A percentile compares a stretch with the other conserved stretches of the same genome.
These are phyloP conservation scores for Melanargia galathea DNA, from an alignment of 2,888 invertebrate genomes.

Conservation along the genomic window DNA sequence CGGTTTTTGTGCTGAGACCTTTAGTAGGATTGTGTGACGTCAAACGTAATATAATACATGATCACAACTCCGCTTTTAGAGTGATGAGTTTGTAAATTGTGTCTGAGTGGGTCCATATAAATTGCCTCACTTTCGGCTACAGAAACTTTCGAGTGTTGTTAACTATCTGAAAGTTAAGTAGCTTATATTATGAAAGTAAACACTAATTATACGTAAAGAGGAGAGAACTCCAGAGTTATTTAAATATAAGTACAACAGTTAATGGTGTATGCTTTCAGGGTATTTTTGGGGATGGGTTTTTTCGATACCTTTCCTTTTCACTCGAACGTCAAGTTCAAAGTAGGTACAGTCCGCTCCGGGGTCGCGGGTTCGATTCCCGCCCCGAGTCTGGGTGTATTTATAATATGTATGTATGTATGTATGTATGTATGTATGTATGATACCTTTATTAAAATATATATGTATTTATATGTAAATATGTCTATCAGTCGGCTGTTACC, in stretches of 20 bases:
- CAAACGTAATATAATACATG: slow-evolving; percentile 24
- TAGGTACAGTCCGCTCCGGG: too few species aligned
- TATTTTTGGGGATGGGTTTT: neutral
- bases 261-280: too few species aligned
- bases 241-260: too few species aligned
- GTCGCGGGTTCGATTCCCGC: too few species aligned
- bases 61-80: slow-evolving; percentile 34
- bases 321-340: neutral
- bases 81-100: slow-evolving; percentile 36
- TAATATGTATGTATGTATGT: too few species aligned
- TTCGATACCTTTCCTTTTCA: neutral
- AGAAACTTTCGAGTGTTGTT: slow-evolving; percentile 21
- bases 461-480: too few species aligned
- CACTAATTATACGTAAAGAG: neutral
- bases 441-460: too few species aligned
- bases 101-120: slow-evolving; percentile 27
- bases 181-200: neutral
- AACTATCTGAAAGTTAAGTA: slow-evolving; percentile 4
- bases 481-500: too few species aligned
- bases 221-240: neutral
- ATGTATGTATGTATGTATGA: too few species aligned
- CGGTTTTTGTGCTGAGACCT: slow-evolving; percentile 25
- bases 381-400: too few species aligned
- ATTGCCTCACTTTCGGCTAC: slow-evolving; percentile 27
- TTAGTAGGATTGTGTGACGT: slow-evolving; percentile 43